Conservation (phyloP, 2,113 vertebrate species). For the Zosterops japonicus region DNA sequence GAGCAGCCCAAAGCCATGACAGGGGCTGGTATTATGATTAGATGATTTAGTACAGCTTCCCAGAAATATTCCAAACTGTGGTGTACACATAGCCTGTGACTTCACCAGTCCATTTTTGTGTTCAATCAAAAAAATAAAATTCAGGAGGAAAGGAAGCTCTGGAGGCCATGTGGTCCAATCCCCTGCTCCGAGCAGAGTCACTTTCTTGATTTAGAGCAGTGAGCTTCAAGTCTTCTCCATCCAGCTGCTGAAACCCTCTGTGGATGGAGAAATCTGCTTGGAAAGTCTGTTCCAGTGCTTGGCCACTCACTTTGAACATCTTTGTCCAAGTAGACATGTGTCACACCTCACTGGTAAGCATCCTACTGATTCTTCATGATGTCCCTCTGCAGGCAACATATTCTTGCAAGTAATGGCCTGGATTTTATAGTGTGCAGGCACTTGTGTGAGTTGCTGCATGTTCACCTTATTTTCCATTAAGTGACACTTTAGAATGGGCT, state of each 20-base stretch:
- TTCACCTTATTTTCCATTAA: rapidly evolving
- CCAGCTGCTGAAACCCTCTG: background rate
- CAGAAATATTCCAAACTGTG: background rate
- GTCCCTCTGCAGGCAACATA: background rate
- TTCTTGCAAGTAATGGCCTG: background rate
- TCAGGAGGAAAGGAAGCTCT: background rate
- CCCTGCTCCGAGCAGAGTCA: background rate
- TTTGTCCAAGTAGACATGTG: background rate
- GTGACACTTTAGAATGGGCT: background rate
- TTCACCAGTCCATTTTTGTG: background rate
- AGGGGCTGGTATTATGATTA: background rate
- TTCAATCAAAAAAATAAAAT: background rate
- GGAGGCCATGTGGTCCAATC: rapidly evolving
- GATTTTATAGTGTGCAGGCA: background rate
- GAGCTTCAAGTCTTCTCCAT: background rate
- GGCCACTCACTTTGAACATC: background rate
- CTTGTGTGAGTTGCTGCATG: background rate
- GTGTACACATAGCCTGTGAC: background rate
- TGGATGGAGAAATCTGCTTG: background rate
- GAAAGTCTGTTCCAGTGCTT: background rate
- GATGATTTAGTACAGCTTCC: background rate
- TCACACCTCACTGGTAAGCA: background rate
- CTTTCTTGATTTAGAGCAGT: background rate
- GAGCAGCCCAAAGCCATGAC: background rate
- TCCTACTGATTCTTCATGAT: background rate